Evolutionary conservation across 1,140 invertebrate species (phyloP).

Genomic region (Megathymus violae): DNA sequence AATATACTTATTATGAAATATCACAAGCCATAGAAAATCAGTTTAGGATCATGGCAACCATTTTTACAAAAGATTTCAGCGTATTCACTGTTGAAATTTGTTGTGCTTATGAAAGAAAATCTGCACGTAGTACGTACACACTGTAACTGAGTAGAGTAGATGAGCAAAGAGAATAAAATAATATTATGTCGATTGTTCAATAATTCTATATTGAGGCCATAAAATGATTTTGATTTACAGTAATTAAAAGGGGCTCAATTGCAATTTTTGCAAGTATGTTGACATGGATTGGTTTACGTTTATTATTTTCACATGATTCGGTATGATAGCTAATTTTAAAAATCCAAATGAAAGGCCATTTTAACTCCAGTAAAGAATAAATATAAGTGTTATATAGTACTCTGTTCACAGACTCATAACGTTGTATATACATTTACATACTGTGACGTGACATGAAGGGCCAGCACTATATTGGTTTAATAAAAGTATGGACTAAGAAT

Average conservation of each 20-base stretch:
- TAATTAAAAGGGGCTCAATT: background rate
- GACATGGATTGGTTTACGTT: background rate
- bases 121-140: background rate
- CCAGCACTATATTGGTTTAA: no score
- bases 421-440: no score
- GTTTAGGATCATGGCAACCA: conserved; percentile 44
- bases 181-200: background rate
- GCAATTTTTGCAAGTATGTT: background rate
- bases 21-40: conserved; percentile 70
- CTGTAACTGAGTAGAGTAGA: no score
- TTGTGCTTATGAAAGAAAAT: conserved; percentile 12
- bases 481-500: no score
- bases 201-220: background rate
- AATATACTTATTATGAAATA: conserved; percentile 57
- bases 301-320: background rate
- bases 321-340: background rate
- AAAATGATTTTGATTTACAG: background rate
- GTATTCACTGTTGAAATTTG: conserved; percentile 17
- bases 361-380: no score
- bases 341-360: background rate
- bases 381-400: no score
- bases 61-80: conserved; percentile 52
- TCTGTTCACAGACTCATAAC: no score
- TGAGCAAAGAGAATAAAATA: background rate
- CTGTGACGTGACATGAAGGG: no score